Base-by-base conservation (phyloP, 2,797 vertebrate genomes). In the Anolis apletophallus region DNA sequence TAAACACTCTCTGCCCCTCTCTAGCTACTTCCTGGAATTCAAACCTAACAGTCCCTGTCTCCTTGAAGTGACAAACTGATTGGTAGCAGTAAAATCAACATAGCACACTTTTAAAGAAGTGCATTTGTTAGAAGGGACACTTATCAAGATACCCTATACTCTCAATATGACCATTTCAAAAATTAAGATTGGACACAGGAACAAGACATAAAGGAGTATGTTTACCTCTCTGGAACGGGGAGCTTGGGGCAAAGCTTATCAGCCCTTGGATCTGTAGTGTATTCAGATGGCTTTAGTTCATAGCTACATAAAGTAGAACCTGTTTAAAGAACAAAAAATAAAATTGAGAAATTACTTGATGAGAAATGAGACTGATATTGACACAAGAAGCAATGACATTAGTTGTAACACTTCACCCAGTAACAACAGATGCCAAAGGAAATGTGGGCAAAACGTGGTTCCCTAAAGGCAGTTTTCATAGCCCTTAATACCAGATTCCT, bases 201-300 rank as follows among this genome's bases (percentile, higher is more conserved):
- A 83, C 81, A 82, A 73, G 68, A 88, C 61, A 76, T 59, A 88
- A 84, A 79, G 36, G 74, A 88, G 1, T 90, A 90, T 92, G 90
- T 96, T 91, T 97, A 99, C 98, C 98, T 99, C 90, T 97, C 97
- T 85, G 98, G 98, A 93, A 99, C 98, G 90, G 98, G 98, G 89
- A 98, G 98, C 94, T 98, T 98, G 91, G 99, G 99, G 93, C 99
- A 99, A 81, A 97, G 97, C 52, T 93, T 93, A 85, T 96, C 93
- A n/a, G 97, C 96, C 88, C 97, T 97, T 68, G 95, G 90, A 73
- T 97, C 96, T 88, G 93, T 92, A 3, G 97, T 97, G 84, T 99
- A 99, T 91, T 97, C 97, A 80, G 97, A 97, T 91, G 95, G 96
- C 8, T 97, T 96, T 74, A 99, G 92, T 92, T 97, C 96, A 85